Conservation (phyloP, 53 echinoderm and acorn worm genomes). For the Zoroaster sp. region DNA sequence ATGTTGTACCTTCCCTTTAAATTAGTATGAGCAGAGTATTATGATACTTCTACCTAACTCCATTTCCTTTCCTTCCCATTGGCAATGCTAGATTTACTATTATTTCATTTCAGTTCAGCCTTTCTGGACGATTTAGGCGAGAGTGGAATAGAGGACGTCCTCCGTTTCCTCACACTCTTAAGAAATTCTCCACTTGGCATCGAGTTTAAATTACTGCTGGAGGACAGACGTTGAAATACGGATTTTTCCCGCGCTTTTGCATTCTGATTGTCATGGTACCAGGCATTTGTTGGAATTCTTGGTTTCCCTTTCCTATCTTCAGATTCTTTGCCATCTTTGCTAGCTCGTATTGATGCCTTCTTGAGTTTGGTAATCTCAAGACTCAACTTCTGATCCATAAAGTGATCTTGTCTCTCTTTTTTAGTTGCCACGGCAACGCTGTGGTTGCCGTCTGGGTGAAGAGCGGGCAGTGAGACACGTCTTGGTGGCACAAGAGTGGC, state of each 20-base stretch:
- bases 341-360: not conserved
- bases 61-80: too few relatives aligned
- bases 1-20: too few relatives aligned
- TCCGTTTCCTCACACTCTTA: not conserved
- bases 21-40: too few relatives aligned
- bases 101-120: not conserved
- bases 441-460: not conserved
- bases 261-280: conserved; percentile 4
- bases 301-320: conserved; percentile 33
- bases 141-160: not conserved
- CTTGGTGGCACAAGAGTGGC: not conserved
- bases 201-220: not conserved
- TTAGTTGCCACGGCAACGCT: not conserved
- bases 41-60: too few relatives aligned
- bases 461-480: not conserved
- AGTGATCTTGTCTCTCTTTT: not conserved
- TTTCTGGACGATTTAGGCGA: conserved; percentile 7
- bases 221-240: conserved; percentile 39
- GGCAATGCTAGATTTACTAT: too few relatives aligned
- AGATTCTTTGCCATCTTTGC: not conserved
- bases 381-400: not conserved
- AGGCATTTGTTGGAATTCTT: conserved; percentile 12
- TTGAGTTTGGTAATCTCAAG: conserved; percentile 16
- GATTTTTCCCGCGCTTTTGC: conserved; percentile 26
- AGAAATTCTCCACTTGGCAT: conserved; percentile 21